A percentile compares a stretch with the other conserved stretches of the same genome.
Evolutionary conservation across 2,797 vertebrate genomes (phyloP).

Genomic region (Chiroxiphia lanceolata): DNA sequence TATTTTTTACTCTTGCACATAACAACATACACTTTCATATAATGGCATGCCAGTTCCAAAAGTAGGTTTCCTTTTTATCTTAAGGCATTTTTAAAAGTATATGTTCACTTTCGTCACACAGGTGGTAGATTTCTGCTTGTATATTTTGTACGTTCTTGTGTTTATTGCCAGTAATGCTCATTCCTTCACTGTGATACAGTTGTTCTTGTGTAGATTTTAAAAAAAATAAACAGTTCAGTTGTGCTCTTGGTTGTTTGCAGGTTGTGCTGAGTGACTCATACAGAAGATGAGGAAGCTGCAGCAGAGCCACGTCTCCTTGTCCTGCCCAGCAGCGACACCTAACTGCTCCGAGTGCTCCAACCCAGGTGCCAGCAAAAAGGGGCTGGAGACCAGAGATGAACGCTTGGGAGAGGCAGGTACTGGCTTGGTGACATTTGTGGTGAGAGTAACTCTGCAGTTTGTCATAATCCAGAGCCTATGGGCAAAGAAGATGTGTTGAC

Average conservation of each 20-base stretch:
- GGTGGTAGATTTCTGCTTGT: not conserved
- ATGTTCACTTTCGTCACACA: not conserved
- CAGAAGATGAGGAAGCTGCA: not conserved
- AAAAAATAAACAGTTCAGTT: not conserved
- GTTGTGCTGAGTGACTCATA: not conserved
- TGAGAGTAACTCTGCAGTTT: not conserved
- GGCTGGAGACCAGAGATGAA: not conserved
- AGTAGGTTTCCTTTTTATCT: not conserved
- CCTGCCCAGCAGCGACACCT: not conserved
- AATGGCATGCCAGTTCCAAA: not conserved
- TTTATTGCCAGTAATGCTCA: not conserved
- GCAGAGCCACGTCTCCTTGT: not conserved
- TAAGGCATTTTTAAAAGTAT: not conserved
- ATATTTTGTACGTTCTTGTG: not conserved
- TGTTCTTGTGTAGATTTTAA: not conserved
- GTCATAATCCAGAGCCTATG: not conserved
- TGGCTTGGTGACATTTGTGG: fast-evolving
- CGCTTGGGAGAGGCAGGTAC: not conserved
- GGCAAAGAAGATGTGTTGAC: not conserved
- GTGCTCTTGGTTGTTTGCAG: not conserved
- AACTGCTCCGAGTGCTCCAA: fast-evolving
- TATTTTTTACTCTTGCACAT: not conserved
- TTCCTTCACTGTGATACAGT: not conserved
- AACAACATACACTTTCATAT: not conserved
- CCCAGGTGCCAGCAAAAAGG: not conserved